Conservation (phyloP, 2,888 invertebrate species). For the Nesidiocoris tenuis region DNA sequence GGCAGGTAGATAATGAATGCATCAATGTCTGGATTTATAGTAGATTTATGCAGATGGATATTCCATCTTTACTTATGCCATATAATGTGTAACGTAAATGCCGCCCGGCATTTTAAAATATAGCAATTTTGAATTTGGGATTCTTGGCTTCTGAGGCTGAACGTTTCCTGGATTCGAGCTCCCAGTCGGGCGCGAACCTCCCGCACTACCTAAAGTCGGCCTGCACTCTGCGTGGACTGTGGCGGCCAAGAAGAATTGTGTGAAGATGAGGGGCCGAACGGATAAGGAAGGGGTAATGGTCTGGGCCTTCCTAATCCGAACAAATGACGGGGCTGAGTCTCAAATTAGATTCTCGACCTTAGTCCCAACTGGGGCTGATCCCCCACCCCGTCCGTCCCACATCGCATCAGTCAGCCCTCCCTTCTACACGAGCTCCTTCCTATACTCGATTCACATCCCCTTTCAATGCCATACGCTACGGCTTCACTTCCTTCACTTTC, state of each 20-base stretch:
- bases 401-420: not conserved
- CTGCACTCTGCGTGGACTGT: not conserved
- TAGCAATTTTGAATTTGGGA: too few species aligned
- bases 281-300: slow-evolving; percentile 44
- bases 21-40: too few species aligned
- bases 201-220: not conserved
- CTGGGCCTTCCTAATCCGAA: slow-evolving; percentile 50
- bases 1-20: too few species aligned
- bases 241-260: slow-evolving; percentile 11
- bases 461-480: slow-evolving; percentile 52
- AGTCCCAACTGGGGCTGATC: slow-evolving; percentile 56
- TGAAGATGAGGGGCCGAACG: not conserved
- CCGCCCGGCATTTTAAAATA: too few species aligned
- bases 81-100: too few species aligned
- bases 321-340: slow-evolving; percentile 50
- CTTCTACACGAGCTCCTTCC: slow-evolving; percentile 2
- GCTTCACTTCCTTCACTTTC: not conserved
- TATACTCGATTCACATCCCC: slow-evolving; percentile 51
- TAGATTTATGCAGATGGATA: too few species aligned
- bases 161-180: not conserved
- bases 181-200: not conserved
- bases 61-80: too few species aligned
- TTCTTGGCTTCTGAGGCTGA: too few species aligned
- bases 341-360: slow-evolving; percentile 50
- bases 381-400: slow-evolving; percentile 55